Percentiles rank a stretch among this genome's conserved stretches.
Conservation (phyloP, 2,888 invertebrate species). For the Nomada lathburiana region DNA sequence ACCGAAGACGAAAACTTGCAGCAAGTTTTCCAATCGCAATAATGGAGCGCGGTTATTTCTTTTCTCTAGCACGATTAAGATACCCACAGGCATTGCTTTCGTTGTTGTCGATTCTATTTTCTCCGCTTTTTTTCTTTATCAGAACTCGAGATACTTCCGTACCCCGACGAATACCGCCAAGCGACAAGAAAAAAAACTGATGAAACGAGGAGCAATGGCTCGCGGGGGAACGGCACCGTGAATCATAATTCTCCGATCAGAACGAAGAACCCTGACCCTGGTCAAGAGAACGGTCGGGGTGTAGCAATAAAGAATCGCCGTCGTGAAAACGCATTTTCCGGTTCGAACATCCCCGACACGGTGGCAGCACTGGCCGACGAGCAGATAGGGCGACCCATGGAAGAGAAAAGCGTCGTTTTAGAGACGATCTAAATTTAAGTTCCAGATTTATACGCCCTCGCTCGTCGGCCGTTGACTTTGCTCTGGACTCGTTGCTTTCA, state of each 20-base stretch:
- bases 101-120: neutral
- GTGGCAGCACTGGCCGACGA: constrained; percentile 66
- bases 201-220: too few species aligned
- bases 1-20: too few species aligned
- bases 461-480: constrained; percentile 77
- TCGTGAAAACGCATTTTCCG: constrained; percentile 16
- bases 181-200: neutral
- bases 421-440: constrained; percentile 80
- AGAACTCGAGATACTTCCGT: too few species aligned
- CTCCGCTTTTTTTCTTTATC: neutral
- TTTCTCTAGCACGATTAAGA: neutral
- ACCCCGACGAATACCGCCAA: too few species aligned
- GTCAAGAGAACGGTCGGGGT: constrained; percentile 12
- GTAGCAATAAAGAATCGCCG: constrained; percentile 19
- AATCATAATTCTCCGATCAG: too few species aligned
- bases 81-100: neutral
- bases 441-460: constrained; percentile 77
- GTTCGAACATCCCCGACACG: constrained; percentile 28
- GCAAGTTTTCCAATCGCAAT: neutral
- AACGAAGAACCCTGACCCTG: constrained; percentile 31
- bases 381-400: constrained; percentile 36
- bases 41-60: neutral
- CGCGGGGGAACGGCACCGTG: too few species aligned
- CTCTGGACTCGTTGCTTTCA: constrained; percentile 61
- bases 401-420: constrained; percentile 56